Percentiles rank a stretch among this genome's conserved stretches.
phyloP scores from a whole-genome alignment of 2,797 vertebrate genomes.

The Leptatherina wallacei region DNA sequence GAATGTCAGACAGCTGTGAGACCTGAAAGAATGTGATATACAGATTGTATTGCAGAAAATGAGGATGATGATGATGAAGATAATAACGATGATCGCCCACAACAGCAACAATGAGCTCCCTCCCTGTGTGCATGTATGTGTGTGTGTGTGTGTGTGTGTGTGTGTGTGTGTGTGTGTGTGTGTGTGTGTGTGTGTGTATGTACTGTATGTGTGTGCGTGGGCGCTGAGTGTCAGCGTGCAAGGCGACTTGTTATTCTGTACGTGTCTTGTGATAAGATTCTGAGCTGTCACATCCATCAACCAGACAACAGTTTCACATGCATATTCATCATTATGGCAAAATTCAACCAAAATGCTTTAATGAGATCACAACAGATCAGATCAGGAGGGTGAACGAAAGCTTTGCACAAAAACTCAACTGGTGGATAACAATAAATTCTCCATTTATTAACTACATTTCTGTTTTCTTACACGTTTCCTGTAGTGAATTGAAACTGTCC shows the following conservation, averaged over 20 bases:
- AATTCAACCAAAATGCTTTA: conserved; percentile 54
- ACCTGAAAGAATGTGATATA: conserved; percentile 46
- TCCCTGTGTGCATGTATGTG: conserved; percentile 3
- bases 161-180: conserved; percentile 15
- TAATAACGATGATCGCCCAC: conserved; percentile 20
- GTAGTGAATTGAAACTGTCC: not conserved
- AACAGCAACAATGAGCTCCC: conserved; percentile 25
- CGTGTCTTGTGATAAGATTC: conserved; percentile 59
- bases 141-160: conserved; percentile 1
- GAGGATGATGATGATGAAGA: conserved; percentile 33
- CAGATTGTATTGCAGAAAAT: conserved; percentile 42
- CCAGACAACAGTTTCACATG: conserved; percentile 66
- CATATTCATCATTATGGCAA: conserved; percentile 70
- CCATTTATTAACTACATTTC: conserved; percentile 11
- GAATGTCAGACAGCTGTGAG: conserved; percentile 65
- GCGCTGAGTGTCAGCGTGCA: conserved; percentile 50
- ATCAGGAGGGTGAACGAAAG: conserved; percentile 60
- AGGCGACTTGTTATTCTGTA: conserved; percentile 58
- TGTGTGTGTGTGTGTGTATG: conserved; percentile 8
- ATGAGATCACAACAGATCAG: conserved; percentile 63
- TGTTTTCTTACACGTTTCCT: not conserved
- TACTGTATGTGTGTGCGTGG: conserved; percentile 44
- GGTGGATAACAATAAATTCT: conserved; percentile 1
- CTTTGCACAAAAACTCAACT: conserved; percentile 34
- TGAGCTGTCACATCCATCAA: conserved; percentile 71